Evolutionary conservation across 2,113 vertebrate genomes (phyloP).

Genomic region (Nematolebias whitei): DNA sequence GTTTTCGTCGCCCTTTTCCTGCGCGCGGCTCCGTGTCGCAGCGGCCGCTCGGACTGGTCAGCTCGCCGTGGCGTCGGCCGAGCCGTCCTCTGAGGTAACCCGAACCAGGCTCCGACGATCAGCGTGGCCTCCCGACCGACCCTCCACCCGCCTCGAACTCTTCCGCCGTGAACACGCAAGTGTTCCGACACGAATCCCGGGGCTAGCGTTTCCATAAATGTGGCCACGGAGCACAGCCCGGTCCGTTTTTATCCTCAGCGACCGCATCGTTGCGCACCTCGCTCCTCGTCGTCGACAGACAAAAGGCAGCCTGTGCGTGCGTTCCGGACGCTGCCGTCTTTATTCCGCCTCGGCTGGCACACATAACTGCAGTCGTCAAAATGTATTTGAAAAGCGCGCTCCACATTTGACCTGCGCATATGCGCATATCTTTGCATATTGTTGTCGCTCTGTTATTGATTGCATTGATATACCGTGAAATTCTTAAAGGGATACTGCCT

Average conservation of each 20-base stretch:
- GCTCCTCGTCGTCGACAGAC: conserved; percentile 77
- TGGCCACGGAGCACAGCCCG: conserved; percentile 55
- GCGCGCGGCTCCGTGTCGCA: conserved; percentile 73
- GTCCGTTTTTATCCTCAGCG: conserved; percentile 66
- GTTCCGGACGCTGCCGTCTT: conserved; percentile 54
- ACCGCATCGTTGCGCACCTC: conserved; percentile 80
- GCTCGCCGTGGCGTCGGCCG: conserved; percentile 76
- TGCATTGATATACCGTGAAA: conserved; percentile 82
- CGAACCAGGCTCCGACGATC: conserved; percentile 50
- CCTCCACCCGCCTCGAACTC: conserved; percentile 30
- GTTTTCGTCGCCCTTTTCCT: conserved; percentile 54
- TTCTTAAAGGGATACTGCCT: conserved; percentile 80
- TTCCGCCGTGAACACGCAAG: conserved; percentile 42
- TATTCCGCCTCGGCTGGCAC: conserved; percentile 65
- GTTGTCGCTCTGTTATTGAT: conserved; percentile 82
- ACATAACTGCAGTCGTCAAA: conserved; percentile 81
- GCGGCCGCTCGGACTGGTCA: conserved; percentile 82
- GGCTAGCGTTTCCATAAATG: conserved; percentile 53
- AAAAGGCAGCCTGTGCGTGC: conserved; percentile 69
- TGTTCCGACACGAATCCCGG: conserved; percentile 42
- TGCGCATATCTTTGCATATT: conserved; percentile 84
- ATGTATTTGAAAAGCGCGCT: conserved; percentile 82
- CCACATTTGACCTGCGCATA: conserved; percentile 83
- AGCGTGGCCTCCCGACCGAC: conserved; percentile 32
- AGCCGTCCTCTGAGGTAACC: conserved; percentile 67